Evolutionary conservation across 2,113 vertebrate species (phyloP).

Genomic region (Crocuta crocuta): DNA sequence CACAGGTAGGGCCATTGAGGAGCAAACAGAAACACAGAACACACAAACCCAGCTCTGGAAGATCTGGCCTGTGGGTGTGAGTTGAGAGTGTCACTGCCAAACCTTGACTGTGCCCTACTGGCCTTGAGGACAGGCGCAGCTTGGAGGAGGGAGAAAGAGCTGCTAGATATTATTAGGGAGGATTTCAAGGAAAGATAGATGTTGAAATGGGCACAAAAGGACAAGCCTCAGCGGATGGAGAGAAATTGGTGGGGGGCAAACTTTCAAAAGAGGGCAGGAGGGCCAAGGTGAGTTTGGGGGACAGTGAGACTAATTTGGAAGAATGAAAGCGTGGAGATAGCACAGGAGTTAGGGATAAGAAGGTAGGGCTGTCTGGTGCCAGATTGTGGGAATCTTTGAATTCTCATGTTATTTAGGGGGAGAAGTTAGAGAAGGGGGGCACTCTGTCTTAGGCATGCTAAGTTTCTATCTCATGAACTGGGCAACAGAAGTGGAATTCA

Average conservation of each 20-base stretch:
- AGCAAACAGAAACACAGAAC: neutral
- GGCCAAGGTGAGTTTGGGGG: neutral
- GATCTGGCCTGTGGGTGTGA: neutral
- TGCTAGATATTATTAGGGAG: neutral
- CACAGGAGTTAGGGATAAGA: neutral
- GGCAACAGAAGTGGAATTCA: neutral
- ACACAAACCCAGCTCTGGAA: neutral
- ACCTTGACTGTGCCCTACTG: rapidly evolving
- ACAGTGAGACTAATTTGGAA: neutral
- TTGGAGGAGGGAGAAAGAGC: neutral
- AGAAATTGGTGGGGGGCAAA: neutral
- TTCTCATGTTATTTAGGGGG: neutral
- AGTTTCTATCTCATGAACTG: neutral
- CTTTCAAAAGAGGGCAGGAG: neutral
- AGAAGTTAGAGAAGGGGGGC: neutral
- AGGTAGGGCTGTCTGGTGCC: neutral
- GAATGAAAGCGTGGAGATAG: neutral
- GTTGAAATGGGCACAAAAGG: neutral
- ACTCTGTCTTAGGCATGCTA: neutral
- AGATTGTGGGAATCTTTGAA: neutral
- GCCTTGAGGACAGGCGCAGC: neutral
- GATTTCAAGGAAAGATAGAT: neutral
- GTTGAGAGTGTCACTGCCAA: neutral
- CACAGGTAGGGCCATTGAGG: neutral
- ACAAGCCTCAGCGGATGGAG: neutral